These are phyloP conservation scores for Calcarius lapponicus DNA, from an alignment of 2,797 vertebrate genomes.

Conservation along the genomic window DNA sequence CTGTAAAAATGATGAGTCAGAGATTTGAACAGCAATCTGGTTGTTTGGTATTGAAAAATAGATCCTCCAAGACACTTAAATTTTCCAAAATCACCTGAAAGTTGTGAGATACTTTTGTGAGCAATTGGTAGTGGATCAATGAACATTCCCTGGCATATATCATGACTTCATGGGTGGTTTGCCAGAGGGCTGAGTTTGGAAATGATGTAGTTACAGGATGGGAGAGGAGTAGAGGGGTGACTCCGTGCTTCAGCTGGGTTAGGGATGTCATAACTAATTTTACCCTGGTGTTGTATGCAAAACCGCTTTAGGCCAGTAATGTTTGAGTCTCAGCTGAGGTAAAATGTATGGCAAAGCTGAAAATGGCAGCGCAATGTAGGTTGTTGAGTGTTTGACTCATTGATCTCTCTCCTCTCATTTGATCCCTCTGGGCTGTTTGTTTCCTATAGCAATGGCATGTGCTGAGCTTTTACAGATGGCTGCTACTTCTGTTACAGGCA, in stretches of 20 bases:
- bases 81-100: neutral
- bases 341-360: neutral
- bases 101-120: neutral
- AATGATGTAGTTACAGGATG: neutral
- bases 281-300: neutral
- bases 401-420: neutral
- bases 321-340: neutral
- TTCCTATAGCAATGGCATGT: accelerated
- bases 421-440: neutral
- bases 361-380: neutral
- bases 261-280: neutral
- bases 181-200: accelerated
- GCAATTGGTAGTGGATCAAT: neutral
- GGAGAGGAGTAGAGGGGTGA: neutral
- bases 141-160: neutral
- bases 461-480: accelerated
- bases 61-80: neutral
- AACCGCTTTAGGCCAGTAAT: neutral
- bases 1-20: neutral
- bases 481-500: neutral
- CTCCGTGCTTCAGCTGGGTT: accelerated
- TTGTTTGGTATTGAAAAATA: neutral
- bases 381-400: neutral
- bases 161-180: neutral
- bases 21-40: neutral